Base-by-base conservation (phyloP, 2,797 vertebrate genomes). In the Cyclopterus lumpus region DNA sequence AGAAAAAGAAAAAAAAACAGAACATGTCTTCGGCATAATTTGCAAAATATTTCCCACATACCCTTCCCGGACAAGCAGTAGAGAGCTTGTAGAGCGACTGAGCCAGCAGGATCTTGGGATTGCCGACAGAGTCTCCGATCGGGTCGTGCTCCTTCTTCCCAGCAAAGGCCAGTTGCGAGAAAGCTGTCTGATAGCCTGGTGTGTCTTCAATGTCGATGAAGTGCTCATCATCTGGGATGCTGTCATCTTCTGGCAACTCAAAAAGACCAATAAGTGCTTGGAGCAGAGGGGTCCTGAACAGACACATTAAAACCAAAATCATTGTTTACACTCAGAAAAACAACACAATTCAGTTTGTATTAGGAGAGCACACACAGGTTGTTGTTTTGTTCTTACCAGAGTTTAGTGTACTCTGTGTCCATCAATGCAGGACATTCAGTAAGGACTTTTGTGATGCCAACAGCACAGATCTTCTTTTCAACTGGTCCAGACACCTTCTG, bases 171-270 rank as follows among this genome's bases (percentile, higher is more conserved):
- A 99, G 90, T 61, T 99, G 98, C n/a, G 98, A 98, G 92, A 99
- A 99, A 0, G 98, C 98, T 0, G 98, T 98, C 93, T 99, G 98
- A 83, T 99, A 99, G 5, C 98, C 98, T 0, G 98, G 97, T 0
- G 98, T 96, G 85, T 99, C 98, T 87, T 99, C 98, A 3, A 99
- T 99, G 92, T 99, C 98, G 59, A 99, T 97, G 90, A 99, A 99
- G 90, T 99, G 98, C 22, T 99, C 98, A 48, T 99, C 98, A 2
- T 99, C 98, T 1, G 98, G 98, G 88, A 97, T 97, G 44, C 96
- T 99, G 88, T 99, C 96, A 14, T 99, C 98, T 87, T 99, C 97
- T 3, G 98, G 98, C 86, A 99, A 69, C 91, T 99, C 98, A 83
- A 99, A 99, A 30, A 99, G 93, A 46, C 98, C 98, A 67, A 99